Evolutionary conservation across 2,888 invertebrate species (phyloP).

Genomic region (Saturnia japonica): DNA sequence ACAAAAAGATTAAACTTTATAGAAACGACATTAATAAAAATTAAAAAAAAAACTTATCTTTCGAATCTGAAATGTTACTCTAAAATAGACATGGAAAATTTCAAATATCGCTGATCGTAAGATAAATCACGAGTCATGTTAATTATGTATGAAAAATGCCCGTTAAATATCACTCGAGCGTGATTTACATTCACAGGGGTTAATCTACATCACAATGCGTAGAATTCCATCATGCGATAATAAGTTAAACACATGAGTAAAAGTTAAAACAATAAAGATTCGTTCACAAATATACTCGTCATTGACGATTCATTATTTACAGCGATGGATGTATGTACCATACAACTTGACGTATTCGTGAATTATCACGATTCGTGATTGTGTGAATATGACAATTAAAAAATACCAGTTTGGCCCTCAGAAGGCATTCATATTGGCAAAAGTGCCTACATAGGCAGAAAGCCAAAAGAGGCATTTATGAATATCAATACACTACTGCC

Average conservation of each 20-base stretch:
- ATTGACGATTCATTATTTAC: no score
- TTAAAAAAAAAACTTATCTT: background rate
- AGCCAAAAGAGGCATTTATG: no score
- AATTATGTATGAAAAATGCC: background rate
- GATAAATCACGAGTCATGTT: background rate
- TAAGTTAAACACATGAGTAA: background rate
- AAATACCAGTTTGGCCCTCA: no score
- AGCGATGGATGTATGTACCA: no score
- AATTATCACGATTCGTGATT: no score
- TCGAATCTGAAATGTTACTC: background rate
- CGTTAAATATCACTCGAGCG: background rate
- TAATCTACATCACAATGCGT: background rate
- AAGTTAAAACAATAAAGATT: background rate
- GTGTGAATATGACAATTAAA: no score
- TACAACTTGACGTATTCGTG: no score
- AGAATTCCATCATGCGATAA: background rate
- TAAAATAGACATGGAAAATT: background rate
- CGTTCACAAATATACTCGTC: no score
- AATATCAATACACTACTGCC: no score
- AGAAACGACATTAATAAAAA: background rate
- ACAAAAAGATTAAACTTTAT: constrained; percentile 7
- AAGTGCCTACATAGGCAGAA: no score
- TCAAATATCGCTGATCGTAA: background rate
- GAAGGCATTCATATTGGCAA: no score
- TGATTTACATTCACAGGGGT: background rate